Evolutionary conservation across 2,113 vertebrate genomes (phyloP).

Genomic region (Larimichthys crocea): DNA sequence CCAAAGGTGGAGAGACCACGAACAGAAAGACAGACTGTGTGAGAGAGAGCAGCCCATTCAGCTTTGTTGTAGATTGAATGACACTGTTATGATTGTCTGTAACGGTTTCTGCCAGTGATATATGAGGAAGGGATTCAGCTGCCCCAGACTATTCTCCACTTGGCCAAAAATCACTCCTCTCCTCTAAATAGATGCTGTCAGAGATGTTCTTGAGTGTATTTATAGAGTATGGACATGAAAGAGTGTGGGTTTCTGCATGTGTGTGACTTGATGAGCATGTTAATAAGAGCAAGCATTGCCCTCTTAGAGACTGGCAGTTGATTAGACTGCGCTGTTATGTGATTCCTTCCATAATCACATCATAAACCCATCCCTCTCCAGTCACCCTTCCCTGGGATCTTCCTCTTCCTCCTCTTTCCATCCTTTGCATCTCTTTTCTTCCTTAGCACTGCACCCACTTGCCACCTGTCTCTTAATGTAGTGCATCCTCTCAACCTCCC

Average conservation of each 20-base stretch:
- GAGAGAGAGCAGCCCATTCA: slow-evolving; percentile 13
- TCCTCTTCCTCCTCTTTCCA: background rate
- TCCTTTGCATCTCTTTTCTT: slow-evolving; percentile 19
- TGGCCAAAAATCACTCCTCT: slow-evolving; percentile 50
- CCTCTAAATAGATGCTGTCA: slow-evolving; percentile 57
- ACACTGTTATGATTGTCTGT: slow-evolving; percentile 58
- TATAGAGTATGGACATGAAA: slow-evolving; percentile 13
- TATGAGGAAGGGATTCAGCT: slow-evolving; percentile 46
- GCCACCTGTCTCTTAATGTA: slow-evolving; percentile 55
- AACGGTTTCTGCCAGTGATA: slow-evolving; percentile 55
- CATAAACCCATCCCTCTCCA: slow-evolving; percentile 43
- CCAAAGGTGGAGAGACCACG: slow-evolving; percentile 15
- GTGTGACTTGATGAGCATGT: slow-evolving; percentile 42
- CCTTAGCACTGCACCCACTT: slow-evolving; percentile 16
- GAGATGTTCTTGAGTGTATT: slow-evolving; percentile 24
- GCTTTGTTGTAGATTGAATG: slow-evolving; percentile 47
- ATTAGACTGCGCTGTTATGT: slow-evolving; percentile 59
- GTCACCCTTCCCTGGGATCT: slow-evolving; percentile 12
- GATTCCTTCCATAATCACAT: slow-evolving; percentile 56
- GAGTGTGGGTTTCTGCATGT: slow-evolving; percentile 3
- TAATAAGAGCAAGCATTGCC: slow-evolving; percentile 34
- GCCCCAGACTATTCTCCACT: slow-evolving; percentile 30
- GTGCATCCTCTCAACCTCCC: slow-evolving; percentile 62
- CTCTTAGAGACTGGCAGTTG: slow-evolving; percentile 40
- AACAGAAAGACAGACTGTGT: background rate